A percentile compares a stretch with the other conserved stretches of the same genome.
Evolutionary conservation across 2,888 invertebrate genomes (phyloP).

Genomic region (Sinohyriopsis cumingii): DNA sequence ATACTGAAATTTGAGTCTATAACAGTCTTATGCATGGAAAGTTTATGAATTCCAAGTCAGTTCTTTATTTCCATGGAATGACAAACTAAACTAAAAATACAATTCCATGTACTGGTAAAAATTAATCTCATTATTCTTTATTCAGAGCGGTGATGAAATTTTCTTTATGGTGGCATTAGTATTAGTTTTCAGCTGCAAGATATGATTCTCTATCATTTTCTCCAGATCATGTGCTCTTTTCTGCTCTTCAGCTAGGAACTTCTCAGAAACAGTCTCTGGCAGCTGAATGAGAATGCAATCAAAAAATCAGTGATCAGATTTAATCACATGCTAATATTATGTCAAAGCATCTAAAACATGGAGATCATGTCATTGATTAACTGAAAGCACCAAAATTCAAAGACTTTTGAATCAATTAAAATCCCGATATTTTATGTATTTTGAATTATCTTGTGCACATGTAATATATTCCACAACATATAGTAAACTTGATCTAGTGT

Average conservation of each 20-base stretch:
- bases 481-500: too few species aligned
- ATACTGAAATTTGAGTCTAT: too few species aligned
- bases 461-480: too few species aligned
- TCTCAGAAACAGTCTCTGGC: slow-evolving; percentile 42
- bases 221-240: slow-evolving; percentile 49
- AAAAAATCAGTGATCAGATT: background rate
- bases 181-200: slow-evolving; percentile 45
- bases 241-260: slow-evolving; percentile 48
- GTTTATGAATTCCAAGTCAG: too few species aligned
- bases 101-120: too few species aligned
- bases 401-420: too few species aligned
- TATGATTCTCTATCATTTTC: slow-evolving; percentile 51
- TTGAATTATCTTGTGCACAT: too few species aligned
- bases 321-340: background rate
- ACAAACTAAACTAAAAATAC: too few species aligned
- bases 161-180: slow-evolving; percentile 44
- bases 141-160: background rate
- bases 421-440: too few species aligned
- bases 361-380: background rate
- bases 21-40: too few species aligned
- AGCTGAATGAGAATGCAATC: slow-evolving; percentile 21
- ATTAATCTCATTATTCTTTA: too few species aligned
- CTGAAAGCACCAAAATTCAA: background rate
- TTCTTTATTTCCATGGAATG: too few species aligned
- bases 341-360: slow-evolving; percentile 1